These are phyloP conservation scores for Varecia variegata DNA, from an alignment of 2,797 vertebrate species.

Conservation along the genomic window DNA sequence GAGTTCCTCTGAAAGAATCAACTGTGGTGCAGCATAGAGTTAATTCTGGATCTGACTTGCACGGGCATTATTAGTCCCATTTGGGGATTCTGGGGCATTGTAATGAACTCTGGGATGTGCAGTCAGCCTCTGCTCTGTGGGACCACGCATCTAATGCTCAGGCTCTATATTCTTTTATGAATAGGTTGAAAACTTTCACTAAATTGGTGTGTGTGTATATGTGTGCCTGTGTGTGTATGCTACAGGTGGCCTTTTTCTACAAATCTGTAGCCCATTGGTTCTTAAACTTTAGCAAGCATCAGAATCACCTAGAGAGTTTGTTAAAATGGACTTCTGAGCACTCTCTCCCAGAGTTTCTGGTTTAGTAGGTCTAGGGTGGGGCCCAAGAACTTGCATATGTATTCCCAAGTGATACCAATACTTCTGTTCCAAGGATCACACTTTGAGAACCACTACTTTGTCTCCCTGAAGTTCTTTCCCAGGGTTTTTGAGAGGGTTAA, in stretches of 20 bases:
- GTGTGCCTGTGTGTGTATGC: accelerated
- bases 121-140: background rate
- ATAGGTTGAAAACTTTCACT: background rate
- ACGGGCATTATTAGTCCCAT: background rate
- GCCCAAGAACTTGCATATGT: background rate
- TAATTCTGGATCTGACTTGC: background rate
- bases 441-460: background rate
- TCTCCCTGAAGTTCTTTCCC: background rate
- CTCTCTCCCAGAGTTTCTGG: background rate
- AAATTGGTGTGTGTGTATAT: background rate
- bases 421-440: background rate
- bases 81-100: background rate
- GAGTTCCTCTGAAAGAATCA: background rate
- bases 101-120: background rate
- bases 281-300: background rate
- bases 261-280: background rate
- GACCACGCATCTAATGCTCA: background rate
- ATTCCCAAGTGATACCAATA: background rate
- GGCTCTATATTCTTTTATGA: background rate
- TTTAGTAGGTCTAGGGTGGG: background rate
- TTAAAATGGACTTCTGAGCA: background rate
- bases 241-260: background rate
- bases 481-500: background rate
- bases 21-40: background rate
- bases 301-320: background rate